These are phyloP conservation scores for Yponomeuta evonymella DNA, from an alignment of 2,888 invertebrate species.

Conservation along the genomic window DNA sequence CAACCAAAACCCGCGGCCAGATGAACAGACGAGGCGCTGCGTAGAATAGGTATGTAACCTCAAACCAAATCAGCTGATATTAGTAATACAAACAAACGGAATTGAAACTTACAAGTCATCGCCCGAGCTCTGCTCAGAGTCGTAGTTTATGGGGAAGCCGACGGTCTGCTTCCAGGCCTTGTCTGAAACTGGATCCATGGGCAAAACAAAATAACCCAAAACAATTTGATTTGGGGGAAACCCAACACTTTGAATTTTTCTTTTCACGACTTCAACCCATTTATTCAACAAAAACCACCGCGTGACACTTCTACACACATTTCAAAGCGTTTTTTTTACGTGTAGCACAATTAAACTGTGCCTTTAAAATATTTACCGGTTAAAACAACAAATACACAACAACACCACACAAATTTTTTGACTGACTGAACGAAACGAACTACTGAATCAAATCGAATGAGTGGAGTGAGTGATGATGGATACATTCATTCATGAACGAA, in stretches of 20 bases:
- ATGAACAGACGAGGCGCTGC: constrained; percentile 8
- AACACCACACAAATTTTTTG: background rate
- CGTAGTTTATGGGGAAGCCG: constrained; percentile 69
- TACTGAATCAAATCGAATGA: background rate
- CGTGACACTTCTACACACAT: too few relatives aligned
- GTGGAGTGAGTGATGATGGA: too few relatives aligned
- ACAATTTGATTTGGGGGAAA: background rate
- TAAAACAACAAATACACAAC: background rate
- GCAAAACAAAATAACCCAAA: background rate
- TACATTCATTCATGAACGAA: too few relatives aligned
- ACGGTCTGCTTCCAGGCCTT: constrained; percentile 69
- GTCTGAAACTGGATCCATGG: constrained; percentile 51
- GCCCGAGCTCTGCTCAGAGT: constrained; percentile 65
- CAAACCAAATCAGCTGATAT: background rate
- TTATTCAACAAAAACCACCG: background rate
- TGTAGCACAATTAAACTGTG: too few relatives aligned
- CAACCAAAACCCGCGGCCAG: background rate
- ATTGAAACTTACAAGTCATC: constrained; percentile 63
- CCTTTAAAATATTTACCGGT: background rate
- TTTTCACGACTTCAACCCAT: background rate
- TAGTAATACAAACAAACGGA: constrained; percentile 21
- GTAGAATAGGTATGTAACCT: background rate
- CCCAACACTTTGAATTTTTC: background rate
- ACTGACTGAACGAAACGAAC: background rate
- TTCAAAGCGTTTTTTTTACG: background rate